Evolutionary conservation across 2,113 vertebrate genomes (phyloP).

Genomic region (Hucho hucho): DNA sequence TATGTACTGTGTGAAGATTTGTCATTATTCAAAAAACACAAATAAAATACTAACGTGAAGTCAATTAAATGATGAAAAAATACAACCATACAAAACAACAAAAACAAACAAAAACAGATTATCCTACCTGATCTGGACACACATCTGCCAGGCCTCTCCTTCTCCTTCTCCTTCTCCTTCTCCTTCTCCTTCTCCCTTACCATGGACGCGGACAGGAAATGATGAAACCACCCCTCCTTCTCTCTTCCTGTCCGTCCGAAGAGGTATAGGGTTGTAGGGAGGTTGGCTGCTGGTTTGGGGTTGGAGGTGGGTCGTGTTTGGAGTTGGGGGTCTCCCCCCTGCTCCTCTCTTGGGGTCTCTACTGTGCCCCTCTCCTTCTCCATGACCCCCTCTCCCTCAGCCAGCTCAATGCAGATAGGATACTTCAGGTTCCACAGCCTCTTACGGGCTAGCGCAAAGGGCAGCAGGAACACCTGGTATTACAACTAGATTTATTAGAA

Average conservation of each 20-base stretch:
- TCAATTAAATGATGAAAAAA: no score
- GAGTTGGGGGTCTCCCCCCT: neutral
- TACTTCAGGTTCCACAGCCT: conserved; percentile 89
- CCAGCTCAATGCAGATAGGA: conserved; percentile 83
- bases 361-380: conserved; percentile 37
- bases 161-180: conserved; percentile 44
- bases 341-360: conserved; percentile 13
- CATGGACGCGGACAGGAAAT: conserved; percentile 70
- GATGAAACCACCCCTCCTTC: conserved; percentile 89
- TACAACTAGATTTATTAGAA: conserved; percentile 15
- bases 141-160: conserved; percentile 38
- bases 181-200: conserved; percentile 35
- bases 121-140: conserved; percentile 66
- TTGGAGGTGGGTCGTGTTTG: conserved; percentile 15
- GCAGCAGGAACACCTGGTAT: conserved; percentile 81
- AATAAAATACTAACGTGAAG: no score
- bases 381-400: conserved; percentile 29
- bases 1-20: no score
- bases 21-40: no score
- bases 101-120: neutral
- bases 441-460: conserved; percentile 80
- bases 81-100: neutral
- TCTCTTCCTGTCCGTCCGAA: conserved; percentile 85
- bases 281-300: conserved; percentile 13
- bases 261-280: conserved; percentile 71